phyloP scores from a whole-genome alignment of 2,797 vertebrate species.

The Setipinna tenuifilis region DNA sequence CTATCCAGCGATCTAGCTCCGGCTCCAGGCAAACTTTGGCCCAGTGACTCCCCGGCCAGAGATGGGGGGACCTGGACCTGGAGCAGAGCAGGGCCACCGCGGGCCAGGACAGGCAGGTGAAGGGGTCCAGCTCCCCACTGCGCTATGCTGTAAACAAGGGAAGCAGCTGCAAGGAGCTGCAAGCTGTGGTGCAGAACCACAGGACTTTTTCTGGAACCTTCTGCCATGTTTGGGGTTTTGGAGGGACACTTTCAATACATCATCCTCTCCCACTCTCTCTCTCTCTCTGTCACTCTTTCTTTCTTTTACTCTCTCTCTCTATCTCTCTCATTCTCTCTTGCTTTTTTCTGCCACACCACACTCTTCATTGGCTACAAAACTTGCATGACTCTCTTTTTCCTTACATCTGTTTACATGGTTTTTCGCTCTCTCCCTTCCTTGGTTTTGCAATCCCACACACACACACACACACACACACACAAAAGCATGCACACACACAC shows the following conservation, averaged over 20 bases:
- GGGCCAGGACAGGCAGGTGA: background rate
- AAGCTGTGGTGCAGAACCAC: background rate
- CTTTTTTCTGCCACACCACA: background rate
- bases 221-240: background rate
- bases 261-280: background rate
- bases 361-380: background rate
- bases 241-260: background rate
- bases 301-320: background rate
- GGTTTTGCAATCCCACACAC: background rate
- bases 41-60: slow-evolving; percentile 1
- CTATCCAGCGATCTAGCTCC: background rate
- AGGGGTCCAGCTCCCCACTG: background rate
- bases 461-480: background rate
- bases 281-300: background rate
- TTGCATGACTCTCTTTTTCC: background rate
- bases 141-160: background rate
- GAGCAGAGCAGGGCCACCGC: background rate
- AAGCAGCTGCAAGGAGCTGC: background rate
- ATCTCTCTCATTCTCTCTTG: background rate
- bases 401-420: background rate
- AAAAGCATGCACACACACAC: background rate
- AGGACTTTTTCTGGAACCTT: background rate
- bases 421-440: background rate
- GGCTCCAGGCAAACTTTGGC: background rate
- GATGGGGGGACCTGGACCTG: background rate